Evolutionary conservation across 2,888 invertebrate species (phyloP), one percentile per base, ranked within the genome.

Genomic region (Chloroclysta siterata): DNA sequence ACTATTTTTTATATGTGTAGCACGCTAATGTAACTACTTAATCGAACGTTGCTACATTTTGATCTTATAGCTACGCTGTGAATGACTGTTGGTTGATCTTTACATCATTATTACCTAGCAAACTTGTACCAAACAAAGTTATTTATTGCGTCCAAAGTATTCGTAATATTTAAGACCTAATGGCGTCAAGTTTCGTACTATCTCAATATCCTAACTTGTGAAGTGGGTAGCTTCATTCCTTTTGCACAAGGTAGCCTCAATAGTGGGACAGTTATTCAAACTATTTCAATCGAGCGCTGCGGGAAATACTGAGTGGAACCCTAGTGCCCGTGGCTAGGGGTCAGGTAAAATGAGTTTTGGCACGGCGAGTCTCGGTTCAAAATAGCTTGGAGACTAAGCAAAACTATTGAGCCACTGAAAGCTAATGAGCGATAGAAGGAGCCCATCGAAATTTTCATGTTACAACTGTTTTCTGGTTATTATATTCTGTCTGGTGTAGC

Each of bases 261-360:
- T 53, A 60, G 48, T 64, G 60, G 48, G 55, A 44, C 56, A 57
- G 60, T 53, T 66, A 62, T 62, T 48, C 53, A 55, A 66, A 62
- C 62, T 62, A 66, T 66, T 66, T 48, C 65, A 66, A 62, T 56
- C 36, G 61, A 58, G 46, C 57, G 17, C 53, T 65, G 46, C 14
- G 46, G 33, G 36, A 39, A 44, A 50, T 33, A 51, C 33, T 33
- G 10, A 15, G 33, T 33, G 33, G 33, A 6, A 33, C 33, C 33
- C 33, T 33, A 8, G 33, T 5, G 7, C 33, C 33, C n/a, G n/a
- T 33, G 2, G 33, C 6, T 8, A 33, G 13, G 7, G 47, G 5
- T 29, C 47, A 15, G 47, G n/a, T 15, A 6, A 0, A 2, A 5
- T 33, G 15, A 46, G 10, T n/a, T 44, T 52, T 36, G 5, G 1